A percentile compares a stretch with the other conserved stretches of the same genome.
phyloP scores from a whole-genome alignment of 2,113 vertebrate species.

The Phocoena phocoena region DNA sequence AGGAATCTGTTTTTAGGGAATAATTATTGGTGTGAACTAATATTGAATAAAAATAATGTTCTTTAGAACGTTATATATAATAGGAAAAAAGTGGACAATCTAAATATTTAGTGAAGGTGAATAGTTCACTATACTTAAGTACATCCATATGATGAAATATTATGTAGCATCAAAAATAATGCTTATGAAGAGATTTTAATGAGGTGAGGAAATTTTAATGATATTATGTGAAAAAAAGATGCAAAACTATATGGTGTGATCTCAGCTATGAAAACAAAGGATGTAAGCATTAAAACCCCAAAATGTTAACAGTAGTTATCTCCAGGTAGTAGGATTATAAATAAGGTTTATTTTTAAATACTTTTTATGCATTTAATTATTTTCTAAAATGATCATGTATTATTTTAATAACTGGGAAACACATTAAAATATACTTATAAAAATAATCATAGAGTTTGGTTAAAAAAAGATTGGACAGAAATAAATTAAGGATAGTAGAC shows the following conservation, averaged over 20 bases:
- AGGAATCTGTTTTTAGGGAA: constrained; percentile 17
- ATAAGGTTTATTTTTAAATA: constrained; percentile 54
- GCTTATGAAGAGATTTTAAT: constrained; percentile 71
- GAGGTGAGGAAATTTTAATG: constrained; percentile 73
- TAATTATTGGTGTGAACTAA: constrained; percentile 10
- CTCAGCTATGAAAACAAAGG: constrained; percentile 70
- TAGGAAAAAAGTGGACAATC: constrained; percentile 41
- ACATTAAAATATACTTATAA: constrained; percentile 35
- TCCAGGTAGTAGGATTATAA: constrained; percentile 42
- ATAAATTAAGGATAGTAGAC: not conserved
- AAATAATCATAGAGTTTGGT: not conserved
- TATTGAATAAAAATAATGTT: constrained; percentile 49
- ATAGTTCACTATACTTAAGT: constrained; percentile 72
- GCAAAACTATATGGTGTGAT: constrained; percentile 51
- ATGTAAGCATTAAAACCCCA: constrained; percentile 37
- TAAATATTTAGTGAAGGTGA: constrained; percentile 57
- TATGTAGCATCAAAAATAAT: constrained; percentile 72
- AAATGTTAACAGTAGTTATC: constrained; percentile 53
- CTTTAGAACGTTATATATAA: constrained; percentile 27
- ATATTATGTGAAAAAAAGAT: constrained; percentile 62
- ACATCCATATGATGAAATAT: constrained; percentile 75
- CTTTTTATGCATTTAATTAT: constrained; percentile 15
- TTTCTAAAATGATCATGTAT: constrained; percentile 19
- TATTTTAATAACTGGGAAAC: constrained; percentile 51
- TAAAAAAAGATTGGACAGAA: constrained; percentile 2